These are phyloP conservation scores for Butastur rufipennis DNA, from an alignment of 2,113 vertebrate genomes.

Conservation along the genomic window DNA sequence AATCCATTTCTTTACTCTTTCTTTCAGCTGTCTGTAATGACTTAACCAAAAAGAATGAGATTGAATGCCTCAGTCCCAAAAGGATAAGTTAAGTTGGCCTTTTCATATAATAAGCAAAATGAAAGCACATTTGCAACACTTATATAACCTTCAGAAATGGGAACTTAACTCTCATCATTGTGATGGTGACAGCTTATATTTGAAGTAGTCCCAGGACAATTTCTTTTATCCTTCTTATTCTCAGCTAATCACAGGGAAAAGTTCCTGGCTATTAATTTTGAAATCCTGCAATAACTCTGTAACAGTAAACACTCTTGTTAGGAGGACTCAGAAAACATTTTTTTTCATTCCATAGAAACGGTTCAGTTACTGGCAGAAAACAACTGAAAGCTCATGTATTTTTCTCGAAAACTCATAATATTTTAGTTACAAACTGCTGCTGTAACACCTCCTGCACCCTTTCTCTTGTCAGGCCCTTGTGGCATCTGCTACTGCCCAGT, in stretches of 20 bases:
- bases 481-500: background rate
- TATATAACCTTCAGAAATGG: background rate
- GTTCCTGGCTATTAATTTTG: background rate
- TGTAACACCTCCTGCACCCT: accelerated
- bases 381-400: background rate
- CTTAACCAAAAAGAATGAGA: background rate
- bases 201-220: background rate
- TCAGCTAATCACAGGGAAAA: background rate
- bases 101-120: background rate
- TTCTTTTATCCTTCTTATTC: background rate
- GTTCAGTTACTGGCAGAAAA: background rate
- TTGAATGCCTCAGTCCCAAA: background rate
- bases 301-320: background rate
- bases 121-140: background rate
- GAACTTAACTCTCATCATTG: background rate
- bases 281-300: background rate
- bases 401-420: background rate
- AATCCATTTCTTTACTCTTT: background rate
- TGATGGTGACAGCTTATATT: background rate
- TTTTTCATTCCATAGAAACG: background rate
- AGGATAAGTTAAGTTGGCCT: background rate
- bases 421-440: background rate
- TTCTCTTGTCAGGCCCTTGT: background rate
- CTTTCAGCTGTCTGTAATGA: background rate
- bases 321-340: background rate